Base-by-base conservation (phyloP, 1,140 invertebrate genomes). In the Drosophila santomea region DNA sequence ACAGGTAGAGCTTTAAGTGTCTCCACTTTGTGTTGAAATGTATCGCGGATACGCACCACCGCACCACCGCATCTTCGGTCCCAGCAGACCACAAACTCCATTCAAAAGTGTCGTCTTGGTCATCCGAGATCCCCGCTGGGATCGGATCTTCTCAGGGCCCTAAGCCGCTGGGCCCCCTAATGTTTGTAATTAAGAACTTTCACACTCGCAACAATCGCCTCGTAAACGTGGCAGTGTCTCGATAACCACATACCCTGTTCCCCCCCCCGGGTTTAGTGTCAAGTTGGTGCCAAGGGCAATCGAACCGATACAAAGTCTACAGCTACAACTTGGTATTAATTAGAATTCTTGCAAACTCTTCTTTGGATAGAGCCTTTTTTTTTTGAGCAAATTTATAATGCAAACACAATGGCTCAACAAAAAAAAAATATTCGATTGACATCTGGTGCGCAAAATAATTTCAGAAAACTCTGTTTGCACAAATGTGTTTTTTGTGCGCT, bases 161-260 rank as follows among this genome's bases (percentile, higher is more conserved):
- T 89, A 88, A 88, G 83, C 80, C 84, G 79, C 74, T 80, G 74
- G 86, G 75, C 90, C 90, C 86, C 90, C 90, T 91, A 91, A 91
- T 90, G 90, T 90, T 91, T 85, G 79, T 86, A 89, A 91, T 89
- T 91, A 91, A 90, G 83, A 91, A 91, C 86, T 91, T 91, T 91
- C 90, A 91, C 90, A 91, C 90, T 91, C 90, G 83, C 80, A 89
- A 89, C 86, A 91, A 91, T 90, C 78, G 83, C 84, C 71, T 88
- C 83, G 84, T 88, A 89, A 88, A 88, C 64, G 83, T 89, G 73
- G 64, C 69, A 58, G 73, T 84, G 74, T 80, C 73, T 32, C 32
- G 32, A 32, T 32, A 10, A 73, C 63, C 38, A 15, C 14, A 14
- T 47, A 35, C 63, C 51, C 36, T 35, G 23, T 11, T 25, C 12